Conservation (phyloP, 2,888 invertebrate species). For the Trichogramma dendrolimi region DNA sequence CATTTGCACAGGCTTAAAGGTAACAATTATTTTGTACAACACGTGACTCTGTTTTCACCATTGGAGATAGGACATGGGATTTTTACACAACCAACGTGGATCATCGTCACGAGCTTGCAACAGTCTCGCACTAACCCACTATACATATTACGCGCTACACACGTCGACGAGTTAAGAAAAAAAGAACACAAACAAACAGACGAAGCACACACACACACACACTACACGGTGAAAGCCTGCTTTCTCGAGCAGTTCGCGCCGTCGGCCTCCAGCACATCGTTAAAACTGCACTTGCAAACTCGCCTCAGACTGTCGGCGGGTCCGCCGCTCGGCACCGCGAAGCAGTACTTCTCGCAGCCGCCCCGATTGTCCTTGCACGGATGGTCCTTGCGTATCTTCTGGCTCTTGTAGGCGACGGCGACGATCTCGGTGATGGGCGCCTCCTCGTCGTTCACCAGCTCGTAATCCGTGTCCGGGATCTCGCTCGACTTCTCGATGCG, state of each 20-base stretch:
- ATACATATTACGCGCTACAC: too few species aligned
- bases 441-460: constrained; percentile 13
- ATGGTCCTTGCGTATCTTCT: constrained; percentile 19
- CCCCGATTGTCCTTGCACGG: constrained; percentile 20
- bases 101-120: too few species aligned
- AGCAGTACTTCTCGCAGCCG: constrained; percentile 25
- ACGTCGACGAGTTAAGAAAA: too few species aligned
- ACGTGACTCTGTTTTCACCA: too few species aligned
- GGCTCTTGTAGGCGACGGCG: constrained; percentile 9
- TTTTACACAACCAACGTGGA: too few species aligned
- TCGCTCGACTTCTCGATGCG: constrained; percentile 19
- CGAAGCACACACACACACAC: too few species aligned
- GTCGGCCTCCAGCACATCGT: constrained; percentile 16
- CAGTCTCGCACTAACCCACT: too few species aligned
- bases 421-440: constrained; percentile 25
- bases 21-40: too few species aligned
- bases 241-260: constrained; percentile 16
- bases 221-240: background rate
- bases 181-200: too few species aligned
- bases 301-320: constrained; percentile 1
- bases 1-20: too few species aligned
- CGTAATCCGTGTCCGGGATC: constrained; percentile 17
- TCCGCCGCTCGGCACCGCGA: constrained; percentile 14
- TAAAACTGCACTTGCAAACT: constrained; percentile 26
- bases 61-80: too few species aligned